Evolutionary conservation across 2,113 vertebrate species (phyloP), one percentile per base, ranked within the genome.

Genomic region (Tetrax tetrax): DNA sequence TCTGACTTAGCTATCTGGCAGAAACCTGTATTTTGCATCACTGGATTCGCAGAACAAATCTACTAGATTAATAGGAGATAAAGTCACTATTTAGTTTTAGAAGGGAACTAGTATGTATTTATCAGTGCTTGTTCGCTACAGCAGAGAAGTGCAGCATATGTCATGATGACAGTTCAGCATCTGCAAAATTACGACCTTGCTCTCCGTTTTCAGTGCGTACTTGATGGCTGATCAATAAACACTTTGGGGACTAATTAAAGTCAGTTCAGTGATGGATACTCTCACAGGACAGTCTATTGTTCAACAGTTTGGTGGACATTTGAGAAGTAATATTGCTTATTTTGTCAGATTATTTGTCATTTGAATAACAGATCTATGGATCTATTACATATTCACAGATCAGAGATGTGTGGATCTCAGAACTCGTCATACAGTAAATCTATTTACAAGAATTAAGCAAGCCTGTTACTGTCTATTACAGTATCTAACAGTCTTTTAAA

Each of bases 161-260:
- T 84, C 81, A 75, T 33, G 10, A 27, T 79, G 51, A 89, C 79
- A 87, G 20, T 60, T 83, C 68, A 76, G 14, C 59, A 61, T 83
- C 65, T 90, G 92, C 61, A 95, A 81, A 90, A 80, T 82, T 91
- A 37, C 20, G 24, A 22, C 74, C 84, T 80, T 89, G n/a, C 66
- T 96, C 83, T 89, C 38, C 74, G 80, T 95, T 69, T 90, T 92
- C 94, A 94, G 70, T 93, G 79, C 83, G 23, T 87, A n/a, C 75
- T 93, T 97, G 84, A 83, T 96, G 90, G 53, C 83, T 95, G 94
- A 97, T 97, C 97, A 96, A 56, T 97, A 96, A 97, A 86, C 94
- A 95, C 77, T 96, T 93, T 78, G 53, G 76, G 77, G 94, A 82
- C 92, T 97, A 96, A 97, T 94, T 96, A 87, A 96, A 96, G 93